These are phyloP conservation scores for Listrodromus nycthemerus DNA, from an alignment of 2,888 invertebrate species.

Conservation along the genomic window DNA sequence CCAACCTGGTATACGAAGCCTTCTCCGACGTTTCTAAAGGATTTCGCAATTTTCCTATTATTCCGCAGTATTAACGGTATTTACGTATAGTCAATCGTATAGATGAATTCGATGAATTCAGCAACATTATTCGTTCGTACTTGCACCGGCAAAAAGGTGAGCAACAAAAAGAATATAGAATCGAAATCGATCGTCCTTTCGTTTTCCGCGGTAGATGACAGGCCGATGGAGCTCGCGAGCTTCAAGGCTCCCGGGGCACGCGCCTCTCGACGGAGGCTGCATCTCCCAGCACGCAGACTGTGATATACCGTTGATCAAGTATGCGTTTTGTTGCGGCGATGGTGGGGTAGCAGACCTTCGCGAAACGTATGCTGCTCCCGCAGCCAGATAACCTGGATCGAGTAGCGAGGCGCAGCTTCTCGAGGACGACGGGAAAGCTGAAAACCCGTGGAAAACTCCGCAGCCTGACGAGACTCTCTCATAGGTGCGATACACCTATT, in stretches of 20 bases:
- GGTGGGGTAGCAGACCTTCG: conserved; percentile 59
- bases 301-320: conserved; percentile 36
- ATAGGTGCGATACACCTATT: conserved; percentile 35
- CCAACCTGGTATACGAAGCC: conserved; percentile 55
- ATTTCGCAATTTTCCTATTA: conserved; percentile 61
- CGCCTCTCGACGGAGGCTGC: conserved; percentile 44
- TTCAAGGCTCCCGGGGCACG: conserved; percentile 62
- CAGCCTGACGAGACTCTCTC: conserved; percentile 56
- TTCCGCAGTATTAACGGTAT: too few relatives aligned
- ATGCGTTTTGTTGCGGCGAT: conserved; percentile 34
- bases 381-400: conserved; percentile 62
- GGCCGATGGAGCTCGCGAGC: conserved; percentile 18
- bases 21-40: conserved; percentile 61
- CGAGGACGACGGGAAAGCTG: conserved; percentile 67
- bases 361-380: conserved; percentile 49
- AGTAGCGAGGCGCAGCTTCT: conserved; percentile 64
- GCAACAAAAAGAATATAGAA: background rate
- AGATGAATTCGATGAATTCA: background rate
- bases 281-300: conserved; percentile 34
- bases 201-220: conserved; percentile 35
- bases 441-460: conserved; percentile 67
- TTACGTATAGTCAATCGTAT: background rate
- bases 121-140: background rate
- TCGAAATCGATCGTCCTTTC: conserved; percentile 54
- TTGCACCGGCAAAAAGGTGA: background rate